Conservation (phyloP, 1,140 invertebrate species). For the Contarinia nasturtii region DNA sequence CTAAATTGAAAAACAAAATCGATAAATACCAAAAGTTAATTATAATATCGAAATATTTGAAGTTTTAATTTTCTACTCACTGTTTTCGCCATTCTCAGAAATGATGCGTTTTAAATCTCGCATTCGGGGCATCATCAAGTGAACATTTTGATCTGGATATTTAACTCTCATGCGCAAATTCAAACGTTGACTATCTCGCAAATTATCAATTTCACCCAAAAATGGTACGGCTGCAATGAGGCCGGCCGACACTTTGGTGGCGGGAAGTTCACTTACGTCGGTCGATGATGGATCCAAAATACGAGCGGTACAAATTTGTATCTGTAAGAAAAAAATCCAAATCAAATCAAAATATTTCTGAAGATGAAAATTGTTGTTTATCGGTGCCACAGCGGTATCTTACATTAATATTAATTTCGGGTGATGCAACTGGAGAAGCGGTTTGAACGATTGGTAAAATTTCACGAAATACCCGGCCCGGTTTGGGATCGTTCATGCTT, state of each 20-base stretch:
- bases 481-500: constrained; percentile 62
- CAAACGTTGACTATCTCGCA: constrained; percentile 42
- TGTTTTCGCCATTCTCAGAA: constrained; percentile 18
- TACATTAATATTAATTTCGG: constrained; percentile 36
- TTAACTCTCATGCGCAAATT: constrained; percentile 62
- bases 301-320: constrained; percentile 55
- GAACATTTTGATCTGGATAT: constrained; percentile 79
- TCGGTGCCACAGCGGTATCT: too few relatives aligned
- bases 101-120: constrained; percentile 38
- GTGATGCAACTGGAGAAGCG: constrained; percentile 35
- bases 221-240: constrained; percentile 69
- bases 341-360: neutral
- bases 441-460: constrained; percentile 58
- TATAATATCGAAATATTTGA: constrained; percentile 11
- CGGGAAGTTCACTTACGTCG: constrained; percentile 47
- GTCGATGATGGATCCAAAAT: constrained; percentile 71
- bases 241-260: constrained; percentile 85
- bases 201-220: constrained; percentile 67
- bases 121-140: constrained; percentile 56
- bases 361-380: too few relatives aligned
- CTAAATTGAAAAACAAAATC: constrained; percentile 12
- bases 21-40: too few relatives aligned
- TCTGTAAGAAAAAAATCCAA: constrained; percentile 22
- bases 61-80: neutral
- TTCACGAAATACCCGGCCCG: constrained; percentile 59